A percentile compares a stretch with the other conserved stretches of the same genome.
Conservation (phyloP, 2,797 vertebrate genomes). For the Geotrypetes seraphini region DNA sequence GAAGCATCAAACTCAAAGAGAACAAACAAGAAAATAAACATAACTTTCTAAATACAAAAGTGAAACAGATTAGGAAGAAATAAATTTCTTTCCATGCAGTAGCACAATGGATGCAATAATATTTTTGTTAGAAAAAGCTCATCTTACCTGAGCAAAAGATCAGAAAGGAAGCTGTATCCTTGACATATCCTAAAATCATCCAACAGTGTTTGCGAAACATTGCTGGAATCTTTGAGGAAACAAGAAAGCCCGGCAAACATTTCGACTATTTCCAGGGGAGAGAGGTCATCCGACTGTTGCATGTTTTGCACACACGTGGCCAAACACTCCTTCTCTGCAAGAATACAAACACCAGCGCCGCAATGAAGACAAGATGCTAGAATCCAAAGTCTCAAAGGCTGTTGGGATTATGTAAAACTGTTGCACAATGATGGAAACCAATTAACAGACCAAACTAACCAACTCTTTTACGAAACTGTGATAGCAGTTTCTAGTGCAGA, state of each 20-base stretch:
- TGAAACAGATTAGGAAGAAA: too few species aligned
- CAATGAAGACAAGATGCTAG: neutral
- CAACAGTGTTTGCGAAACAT: constrained; percentile 86
- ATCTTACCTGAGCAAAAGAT: constrained; percentile 86
- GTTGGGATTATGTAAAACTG: too few species aligned
- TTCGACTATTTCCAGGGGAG: constrained; percentile 93
- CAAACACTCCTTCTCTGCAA: constrained; percentile 93
- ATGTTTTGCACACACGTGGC: constrained; percentile 95
- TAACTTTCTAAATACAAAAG: too few species aligned
- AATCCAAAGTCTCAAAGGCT: too few species aligned
- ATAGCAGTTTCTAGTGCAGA: too few species aligned
- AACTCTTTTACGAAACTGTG: too few species aligned
- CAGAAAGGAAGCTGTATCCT: constrained; percentile 91
- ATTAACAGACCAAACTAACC: too few species aligned
- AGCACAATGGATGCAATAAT: too few species aligned
- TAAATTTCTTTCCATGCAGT: neutral
- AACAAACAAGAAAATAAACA: too few species aligned
- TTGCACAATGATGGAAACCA: too few species aligned
- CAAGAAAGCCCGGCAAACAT: constrained; percentile 96
- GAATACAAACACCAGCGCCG: constrained; percentile 11
- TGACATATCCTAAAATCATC: constrained; percentile 97
- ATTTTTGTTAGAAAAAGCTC: neutral
- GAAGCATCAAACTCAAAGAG: too few species aligned
- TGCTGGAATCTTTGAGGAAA: constrained; percentile 97
- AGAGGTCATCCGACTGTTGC: constrained; percentile 95